Percentiles rank a stretch among this genome's conserved stretches.
phyloP scores from a whole-genome alignment of 2,797 vertebrate genomes.

The Acanthurus tractus region DNA sequence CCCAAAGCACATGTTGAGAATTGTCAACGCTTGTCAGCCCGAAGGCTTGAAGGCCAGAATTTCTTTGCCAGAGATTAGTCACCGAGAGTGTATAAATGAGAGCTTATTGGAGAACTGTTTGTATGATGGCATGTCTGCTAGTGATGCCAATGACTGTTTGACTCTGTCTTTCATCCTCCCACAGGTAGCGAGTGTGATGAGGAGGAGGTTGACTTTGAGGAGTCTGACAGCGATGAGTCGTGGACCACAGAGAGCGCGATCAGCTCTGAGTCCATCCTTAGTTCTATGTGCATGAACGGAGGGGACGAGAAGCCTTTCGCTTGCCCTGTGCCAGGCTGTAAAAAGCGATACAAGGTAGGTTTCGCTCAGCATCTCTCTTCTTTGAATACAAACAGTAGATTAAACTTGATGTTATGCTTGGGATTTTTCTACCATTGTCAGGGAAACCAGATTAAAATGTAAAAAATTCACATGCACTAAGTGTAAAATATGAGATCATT shows the following conservation, averaged over 20 bases:
- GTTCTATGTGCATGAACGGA: slow-evolving; percentile 99
- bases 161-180: slow-evolving; percentile 6
- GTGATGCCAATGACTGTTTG: neutral
- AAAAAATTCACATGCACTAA: neutral
- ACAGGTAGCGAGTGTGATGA: slow-evolving; percentile 98
- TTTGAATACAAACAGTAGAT: neutral
- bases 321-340: slow-evolving; percentile 98
- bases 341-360: slow-evolving; percentile 95
- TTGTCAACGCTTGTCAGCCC: slow-evolving; percentile 14
- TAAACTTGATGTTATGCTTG: neutral
- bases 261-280: slow-evolving; percentile 98
- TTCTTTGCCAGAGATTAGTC: slow-evolving; percentile 27
- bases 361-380: neutral
- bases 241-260: slow-evolving; percentile 99
- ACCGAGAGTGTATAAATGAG: slow-evolving; percentile 20
- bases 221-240: slow-evolving; percentile 98
- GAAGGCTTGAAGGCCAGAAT: slow-evolving; percentile 25
- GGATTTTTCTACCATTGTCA: neutral
- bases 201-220: slow-evolving; percentile 97
- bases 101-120: slow-evolving; percentile 3
- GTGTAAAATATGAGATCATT: slow-evolving; percentile 18
- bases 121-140: slow-evolving; percentile 10
- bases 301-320: slow-evolving; percentile 99
- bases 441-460: too few relatives aligned
- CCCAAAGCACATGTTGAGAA: slow-evolving; percentile 41